Conservation (phyloP, 2,888 invertebrate genomes). For the Cephonodes hylas region DNA sequence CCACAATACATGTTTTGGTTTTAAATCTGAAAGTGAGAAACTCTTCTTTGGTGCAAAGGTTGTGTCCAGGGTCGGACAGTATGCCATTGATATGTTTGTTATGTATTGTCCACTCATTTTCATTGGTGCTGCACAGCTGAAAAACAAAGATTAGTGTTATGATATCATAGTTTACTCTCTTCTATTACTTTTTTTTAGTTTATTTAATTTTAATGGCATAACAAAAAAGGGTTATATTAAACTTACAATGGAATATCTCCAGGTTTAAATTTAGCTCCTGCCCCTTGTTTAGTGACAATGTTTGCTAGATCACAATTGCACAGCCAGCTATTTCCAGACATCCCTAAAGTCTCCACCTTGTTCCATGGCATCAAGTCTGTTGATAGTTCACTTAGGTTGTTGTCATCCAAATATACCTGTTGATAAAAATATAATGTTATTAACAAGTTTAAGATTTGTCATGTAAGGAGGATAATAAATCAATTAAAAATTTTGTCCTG, state of each 20-base stretch:
- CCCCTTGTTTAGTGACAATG: slow-evolving; percentile 64
- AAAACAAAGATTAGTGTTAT: too few relatives aligned
- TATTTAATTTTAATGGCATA: not conserved
- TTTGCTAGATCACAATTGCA: slow-evolving; percentile 82
- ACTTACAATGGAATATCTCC: slow-evolving; percentile 71
- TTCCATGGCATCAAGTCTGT: slow-evolving; percentile 79
- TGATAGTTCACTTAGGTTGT: slow-evolving; percentile 79
- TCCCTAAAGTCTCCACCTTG: slow-evolving; percentile 77
- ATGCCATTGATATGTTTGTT: slow-evolving; percentile 63
- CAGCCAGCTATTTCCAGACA: slow-evolving; percentile 83
- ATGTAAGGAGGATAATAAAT: not conserved
- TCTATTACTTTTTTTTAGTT: too few relatives aligned
- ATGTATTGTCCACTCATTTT: slow-evolving; percentile 61
- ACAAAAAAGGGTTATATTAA: not conserved
- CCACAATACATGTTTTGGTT: slow-evolving; percentile 70
- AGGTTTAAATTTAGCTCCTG: slow-evolving; percentile 60
- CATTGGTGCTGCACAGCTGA: slow-evolving; percentile 74
- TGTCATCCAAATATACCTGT: slow-evolving; percentile 84
- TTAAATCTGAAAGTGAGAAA: slow-evolving; percentile 55
- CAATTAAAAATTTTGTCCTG: not conserved
- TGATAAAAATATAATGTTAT: slow-evolving; percentile 9
- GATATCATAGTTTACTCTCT: too few relatives aligned
- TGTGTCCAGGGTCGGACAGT: slow-evolving; percentile 65
- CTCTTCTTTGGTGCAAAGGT: slow-evolving; percentile 49
- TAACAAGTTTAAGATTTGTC: not conserved